phyloP scores from a whole-genome alignment of 2,888 invertebrate species.

The Drosophila mettleri region DNA sequence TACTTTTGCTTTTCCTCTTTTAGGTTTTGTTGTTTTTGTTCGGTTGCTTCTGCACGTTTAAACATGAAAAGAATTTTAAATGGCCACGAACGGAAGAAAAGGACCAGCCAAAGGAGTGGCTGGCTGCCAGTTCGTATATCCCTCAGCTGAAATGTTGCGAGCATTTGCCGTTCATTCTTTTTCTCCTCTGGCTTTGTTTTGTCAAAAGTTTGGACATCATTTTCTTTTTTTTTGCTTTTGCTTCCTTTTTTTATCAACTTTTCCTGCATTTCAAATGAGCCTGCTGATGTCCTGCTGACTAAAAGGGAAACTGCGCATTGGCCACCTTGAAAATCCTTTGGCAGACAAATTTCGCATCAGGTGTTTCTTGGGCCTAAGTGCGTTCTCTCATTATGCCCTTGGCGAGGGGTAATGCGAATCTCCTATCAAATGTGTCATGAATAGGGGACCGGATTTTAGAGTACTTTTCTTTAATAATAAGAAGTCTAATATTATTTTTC shows the following conservation, averaged over 20 bases:
- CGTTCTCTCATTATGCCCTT: conserved; percentile 53
- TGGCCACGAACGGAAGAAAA: conserved; percentile 36
- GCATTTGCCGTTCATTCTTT: conserved; percentile 35
- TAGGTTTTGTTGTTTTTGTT: conserved; percentile 14
- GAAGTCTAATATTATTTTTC: background rate
- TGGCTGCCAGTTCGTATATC: conserved; percentile 32
- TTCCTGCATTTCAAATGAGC: conserved; percentile 68
- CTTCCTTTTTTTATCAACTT: conserved; percentile 32
- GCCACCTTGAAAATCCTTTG: conserved; percentile 59
- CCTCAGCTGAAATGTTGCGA: conserved; percentile 35
- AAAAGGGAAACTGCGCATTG: conserved; percentile 10
- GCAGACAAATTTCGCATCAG: conserved; percentile 59
- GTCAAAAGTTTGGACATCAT: conserved; percentile 62
- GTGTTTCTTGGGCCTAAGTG: conserved; percentile 61
- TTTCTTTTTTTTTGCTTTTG: conserved; percentile 26
- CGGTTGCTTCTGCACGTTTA: conserved; percentile 63
- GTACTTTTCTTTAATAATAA: background rate
- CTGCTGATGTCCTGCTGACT: conserved; percentile 22
- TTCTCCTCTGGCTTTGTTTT: conserved; percentile 50
- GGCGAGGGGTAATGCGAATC: conserved; percentile 2
- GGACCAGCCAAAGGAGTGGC: conserved; percentile 44
- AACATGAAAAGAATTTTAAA: conserved; percentile 81
- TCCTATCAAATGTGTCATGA: conserved; percentile 8
- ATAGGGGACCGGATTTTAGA: background rate
- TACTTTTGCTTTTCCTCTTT: conserved; percentile 27